Evolutionary conservation across 2,113 vertebrate genomes (phyloP).

Genomic region (Eonycteris spelaea): DNA sequence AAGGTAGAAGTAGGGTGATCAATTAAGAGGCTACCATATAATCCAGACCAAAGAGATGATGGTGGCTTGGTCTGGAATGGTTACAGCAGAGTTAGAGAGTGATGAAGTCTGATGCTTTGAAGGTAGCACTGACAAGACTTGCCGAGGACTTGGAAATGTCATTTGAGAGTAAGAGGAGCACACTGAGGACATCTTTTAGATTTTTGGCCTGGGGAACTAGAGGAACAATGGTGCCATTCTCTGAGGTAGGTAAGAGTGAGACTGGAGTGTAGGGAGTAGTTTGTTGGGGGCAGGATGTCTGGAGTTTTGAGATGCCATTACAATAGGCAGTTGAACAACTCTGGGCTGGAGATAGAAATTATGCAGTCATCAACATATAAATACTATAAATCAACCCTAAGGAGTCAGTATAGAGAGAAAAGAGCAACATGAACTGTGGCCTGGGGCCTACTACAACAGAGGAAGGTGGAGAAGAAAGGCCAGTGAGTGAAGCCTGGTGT

Average conservation of each 20-base stretch:
- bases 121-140: neutral
- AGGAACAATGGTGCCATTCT: neutral
- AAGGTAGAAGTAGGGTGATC: neutral
- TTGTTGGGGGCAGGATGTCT: neutral
- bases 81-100: neutral
- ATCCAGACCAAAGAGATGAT: neutral
- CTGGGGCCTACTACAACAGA: neutral
- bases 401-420: neutral
- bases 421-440: neutral
- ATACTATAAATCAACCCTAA: neutral
- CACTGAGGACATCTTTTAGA: neutral
- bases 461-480: neutral
- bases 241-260: neutral
- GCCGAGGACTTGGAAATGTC: neutral
- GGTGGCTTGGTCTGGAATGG: neutral
- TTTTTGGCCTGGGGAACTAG: neutral
- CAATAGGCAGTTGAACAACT: neutral
- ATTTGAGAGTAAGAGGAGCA: neutral
- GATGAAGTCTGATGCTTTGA: slow-evolving; percentile 11
- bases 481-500: neutral
- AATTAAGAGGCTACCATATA: neutral
- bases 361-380: neutral
- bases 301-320: slow-evolving; percentile 1
- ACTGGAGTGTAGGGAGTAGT: neutral
- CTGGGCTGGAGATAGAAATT: neutral